Base-by-base conservation (phyloP, 2,888 invertebrate species). In the Graphium colonna region DNA sequence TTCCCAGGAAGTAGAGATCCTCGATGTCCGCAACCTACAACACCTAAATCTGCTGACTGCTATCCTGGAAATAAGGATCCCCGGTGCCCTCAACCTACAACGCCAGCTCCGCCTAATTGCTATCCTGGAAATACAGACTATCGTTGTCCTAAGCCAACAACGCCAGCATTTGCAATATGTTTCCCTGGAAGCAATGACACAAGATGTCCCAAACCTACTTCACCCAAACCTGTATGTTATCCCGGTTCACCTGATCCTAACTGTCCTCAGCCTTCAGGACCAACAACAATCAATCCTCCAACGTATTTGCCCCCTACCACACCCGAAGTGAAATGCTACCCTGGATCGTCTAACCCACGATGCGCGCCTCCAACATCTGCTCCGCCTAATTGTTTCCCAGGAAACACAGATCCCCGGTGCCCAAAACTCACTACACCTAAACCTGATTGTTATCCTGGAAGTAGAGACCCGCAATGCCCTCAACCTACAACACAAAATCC, bases 121-220 rank as follows among this genome's bases (percentile, higher is more conserved):
- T 69, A 52, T 42, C 61, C 63, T 4, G 60, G 61, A 1, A 49
- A 40, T 8, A 59, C 43, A 12, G 73, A 75, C 50, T 71, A 75
- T 1, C 53, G 67, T 15, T 78, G 77, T 54, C 67, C 72, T 4
- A 55, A 59, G 52, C 65, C 60, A 26, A 49, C 50, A 21, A 43
- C 71, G n/a, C n/a, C 63, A 58, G 51, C 57, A 59, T 10, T 40
- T n/a, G 66, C 71, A 5, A 55, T 55, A 3, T 77, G 76, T 44
- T 77, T 67, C 49, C 76, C 77, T 3, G 79, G 77, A 8, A 69
- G 69, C 4, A 54, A 45, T 12, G 77, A 77, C 51, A 71, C 73
- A 1, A 60, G 71, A 31, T 75, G 73, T 46, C 66, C 69, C 0
- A 45, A 46, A 41, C 65, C 73, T 10, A 61, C 71, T 61, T 51